Base-by-base conservation (phyloP, 1,140 invertebrate species). In the Probaryconus sp. region DNA sequence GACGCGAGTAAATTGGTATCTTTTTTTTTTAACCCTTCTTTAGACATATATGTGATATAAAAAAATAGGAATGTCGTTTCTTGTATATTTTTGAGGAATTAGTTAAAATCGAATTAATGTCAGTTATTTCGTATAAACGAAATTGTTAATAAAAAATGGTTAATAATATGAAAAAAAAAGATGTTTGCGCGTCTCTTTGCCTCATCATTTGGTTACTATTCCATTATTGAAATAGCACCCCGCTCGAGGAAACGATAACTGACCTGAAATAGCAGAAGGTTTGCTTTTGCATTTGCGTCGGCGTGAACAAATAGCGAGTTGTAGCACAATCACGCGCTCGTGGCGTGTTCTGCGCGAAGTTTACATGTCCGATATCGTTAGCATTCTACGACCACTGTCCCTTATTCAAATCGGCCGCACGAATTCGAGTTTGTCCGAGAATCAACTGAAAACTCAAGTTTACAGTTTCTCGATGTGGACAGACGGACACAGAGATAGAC, bases 361-460 rank as follows among this genome's bases (percentile, higher is more conserved):
- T 85, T 83, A 75, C 77, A 78, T 71, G 76, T 73, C 48, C 80
- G 78, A 82, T 83, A 83, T 82, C 77, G 81, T 81, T 81, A 77
- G 72, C 72, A 78, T 80, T 78, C 77, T 65, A 63, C 63, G 77
- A 76, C 76, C 76, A 64, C 38, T 55, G 64, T 69, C 74, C 74
- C 65, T 79, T 78, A 78, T 80, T 78, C 70, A 63, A 81, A 82
- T 80, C 76, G 67, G 58, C 63, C 65, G 20, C 42, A 65, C 70
- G 33, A 73, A 77, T 74, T 65, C 64, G 55, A 63, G 38, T 77
- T 61, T 43, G 20, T 33, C 42, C 33, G 58, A 69, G 60, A 68
- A 75, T 64, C 60, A 74, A 61, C 51, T 76, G 67, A 74, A 69
- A 70, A 55, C 63, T 71, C 42, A 71, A 71, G 74, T 71, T 71